Percentiles rank a stretch among this genome's conserved stretches.
These are phyloP conservation scores for Epinephelus fuscoguttatus DNA, from an alignment of 2,113 vertebrate genomes.

Conservation along the genomic window DNA sequence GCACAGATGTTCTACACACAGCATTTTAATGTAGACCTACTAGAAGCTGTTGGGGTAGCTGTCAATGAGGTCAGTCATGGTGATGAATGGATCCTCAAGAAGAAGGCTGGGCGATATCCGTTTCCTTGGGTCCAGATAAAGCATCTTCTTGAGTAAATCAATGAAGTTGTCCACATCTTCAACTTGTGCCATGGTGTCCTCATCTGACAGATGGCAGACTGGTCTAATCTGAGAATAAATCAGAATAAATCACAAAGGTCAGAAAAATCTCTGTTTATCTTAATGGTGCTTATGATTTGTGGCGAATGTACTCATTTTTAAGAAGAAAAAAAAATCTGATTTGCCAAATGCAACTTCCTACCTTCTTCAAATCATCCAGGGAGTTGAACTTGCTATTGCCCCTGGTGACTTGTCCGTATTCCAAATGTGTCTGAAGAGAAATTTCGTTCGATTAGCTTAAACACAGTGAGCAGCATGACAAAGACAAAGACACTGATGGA, in stretches of 20 bases:
- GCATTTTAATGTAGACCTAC: conserved; percentile 2
- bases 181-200: conserved; percentile 13
- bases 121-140: neutral
- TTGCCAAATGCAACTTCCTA: neutral
- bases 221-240: conserved; percentile 1
- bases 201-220: neutral
- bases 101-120: conserved; percentile 4
- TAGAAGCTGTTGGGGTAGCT: conserved; percentile 1
- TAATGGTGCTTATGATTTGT: neutral
- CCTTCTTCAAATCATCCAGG: neutral
- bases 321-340: neutral
- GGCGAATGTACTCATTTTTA: neutral
- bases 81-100: conserved; percentile 4
- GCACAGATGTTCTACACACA: neutral
- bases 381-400: neutral
- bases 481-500: neutral
- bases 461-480: neutral
- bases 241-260: neutral
- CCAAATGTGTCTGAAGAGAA: neutral
- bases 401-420: neutral
- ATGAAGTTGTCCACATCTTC: neutral
- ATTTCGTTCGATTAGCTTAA: neutral
- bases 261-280: neutral
- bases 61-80: neutral
- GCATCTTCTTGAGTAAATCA: conserved; percentile 15